Conservation (phyloP, 92 coral and sea anemone genomes). For the Epizoanthus fatuus region DNA sequence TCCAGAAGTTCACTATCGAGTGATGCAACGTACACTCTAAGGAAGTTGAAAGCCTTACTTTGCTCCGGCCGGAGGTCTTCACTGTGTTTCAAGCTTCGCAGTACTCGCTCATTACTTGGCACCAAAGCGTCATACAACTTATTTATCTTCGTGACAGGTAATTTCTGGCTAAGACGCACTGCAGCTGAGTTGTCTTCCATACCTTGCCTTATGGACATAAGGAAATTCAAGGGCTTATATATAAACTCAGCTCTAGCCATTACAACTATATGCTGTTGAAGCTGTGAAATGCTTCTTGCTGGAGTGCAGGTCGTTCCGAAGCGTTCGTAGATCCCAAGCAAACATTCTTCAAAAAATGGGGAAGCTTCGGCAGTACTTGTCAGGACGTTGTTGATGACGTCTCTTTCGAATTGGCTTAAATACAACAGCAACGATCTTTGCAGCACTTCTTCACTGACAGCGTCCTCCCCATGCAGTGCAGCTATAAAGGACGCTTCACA, state of each 20-base stretch:
- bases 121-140: conserved; percentile 56
- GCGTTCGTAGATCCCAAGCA: conserved; percentile 40
- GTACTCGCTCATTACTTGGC: conserved; percentile 54
- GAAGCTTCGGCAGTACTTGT: conserved; percentile 27
- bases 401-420: conserved; percentile 69
- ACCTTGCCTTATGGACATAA: conserved; percentile 65
- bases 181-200: conserved; percentile 43
- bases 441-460: conserved; percentile 53
- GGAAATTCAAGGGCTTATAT: conserved; percentile 57
- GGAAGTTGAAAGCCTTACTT: conserved; percentile 48
- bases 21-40: conserved; percentile 58
- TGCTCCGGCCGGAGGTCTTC: conserved; percentile 62
- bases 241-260: conserved; percentile 71
- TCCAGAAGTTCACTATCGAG: conserved; percentile 63
- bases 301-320: conserved; percentile 53
- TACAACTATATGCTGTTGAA: conserved; percentile 56
- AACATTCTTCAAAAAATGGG: conserved; percentile 14
- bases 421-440: conserved; percentile 62
- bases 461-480: conserved; percentile 65
- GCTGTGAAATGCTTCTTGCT: conserved; percentile 48
- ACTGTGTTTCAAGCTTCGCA: conserved; percentile 48
- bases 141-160: conserved; percentile 47
- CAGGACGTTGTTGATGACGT: conserved; percentile 51
- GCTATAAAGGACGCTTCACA: conserved; percentile 64
- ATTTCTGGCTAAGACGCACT: conserved; percentile 36